A percentile compares a stretch with the other conserved stretches of the same genome.
These are phyloP conservation scores for Daphoenositta chrysoptera DNA, from an alignment of 2,113 vertebrate genomes.

Conservation along the genomic window DNA sequence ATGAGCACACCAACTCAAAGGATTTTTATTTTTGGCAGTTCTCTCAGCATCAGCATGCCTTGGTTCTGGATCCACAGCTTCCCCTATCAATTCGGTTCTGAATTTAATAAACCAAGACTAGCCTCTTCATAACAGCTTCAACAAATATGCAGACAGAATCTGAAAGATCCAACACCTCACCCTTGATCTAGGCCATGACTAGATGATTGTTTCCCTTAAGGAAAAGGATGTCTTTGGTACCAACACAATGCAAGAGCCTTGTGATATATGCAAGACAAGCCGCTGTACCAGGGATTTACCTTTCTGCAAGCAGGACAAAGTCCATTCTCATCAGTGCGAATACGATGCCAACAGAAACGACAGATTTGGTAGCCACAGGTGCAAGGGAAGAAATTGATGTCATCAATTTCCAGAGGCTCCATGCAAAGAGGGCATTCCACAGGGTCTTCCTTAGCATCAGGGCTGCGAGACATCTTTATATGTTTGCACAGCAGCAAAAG, in stretches of 20 bases:
- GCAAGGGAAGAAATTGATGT: slow-evolving; percentile 99
- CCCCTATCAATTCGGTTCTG: neutral
- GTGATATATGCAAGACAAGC: neutral
- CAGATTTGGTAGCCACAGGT: slow-evolving; percentile 99
- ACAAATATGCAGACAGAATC: neutral
- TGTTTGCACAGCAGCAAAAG: slow-evolving; percentile 77
- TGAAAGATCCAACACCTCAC: neutral
- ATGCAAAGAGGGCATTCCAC: slow-evolving; percentile 99
- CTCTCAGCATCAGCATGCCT: neutral
- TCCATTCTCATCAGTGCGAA: slow-evolving; percentile 98
- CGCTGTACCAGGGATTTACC: slow-evolving; percentile 72
- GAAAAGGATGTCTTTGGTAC: neutral
- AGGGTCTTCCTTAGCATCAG: slow-evolving; percentile 95
- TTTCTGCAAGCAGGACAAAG: slow-evolving; percentile 99
- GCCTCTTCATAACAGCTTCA: neutral
- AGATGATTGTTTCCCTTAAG: neutral
- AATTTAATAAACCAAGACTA: neutral
- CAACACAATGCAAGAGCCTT: neutral
- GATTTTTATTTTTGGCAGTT: neutral
- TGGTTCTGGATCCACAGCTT: neutral
- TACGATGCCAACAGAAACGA: slow-evolving; percentile 99
- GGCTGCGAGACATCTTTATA: slow-evolving; percentile 95
- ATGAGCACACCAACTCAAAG: neutral
- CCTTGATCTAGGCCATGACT: neutral
- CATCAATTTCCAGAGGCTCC: slow-evolving; percentile 98